These are phyloP conservation scores for Molossus alvarezi DNA, from an alignment of 2,797 vertebrate species.

Conservation along the genomic window DNA sequence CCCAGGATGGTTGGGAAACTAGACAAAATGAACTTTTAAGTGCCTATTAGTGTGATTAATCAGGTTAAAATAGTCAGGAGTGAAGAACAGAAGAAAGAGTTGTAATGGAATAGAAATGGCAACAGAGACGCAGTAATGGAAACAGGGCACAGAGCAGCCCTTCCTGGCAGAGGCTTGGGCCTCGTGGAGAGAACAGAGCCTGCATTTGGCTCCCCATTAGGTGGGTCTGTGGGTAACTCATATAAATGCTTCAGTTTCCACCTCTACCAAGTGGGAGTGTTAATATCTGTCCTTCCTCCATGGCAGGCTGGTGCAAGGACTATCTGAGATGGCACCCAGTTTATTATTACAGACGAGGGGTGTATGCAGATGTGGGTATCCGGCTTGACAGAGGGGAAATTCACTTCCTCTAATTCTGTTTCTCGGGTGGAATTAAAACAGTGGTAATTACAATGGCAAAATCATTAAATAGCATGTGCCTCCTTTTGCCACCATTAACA, in stretches of 20 bases:
- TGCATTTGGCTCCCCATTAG: too few relatives aligned
- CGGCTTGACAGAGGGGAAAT: neutral
- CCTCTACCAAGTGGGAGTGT: neutral
- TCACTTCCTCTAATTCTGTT: neutral
- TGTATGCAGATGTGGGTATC: neutral
- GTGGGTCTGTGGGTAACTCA: neutral
- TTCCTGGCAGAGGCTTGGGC: neutral
- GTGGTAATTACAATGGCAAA: constrained; percentile 18
- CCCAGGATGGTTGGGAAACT: constrained; percentile 54
- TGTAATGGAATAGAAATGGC: constrained; percentile 1
- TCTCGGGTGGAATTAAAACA: constrained; percentile 19
- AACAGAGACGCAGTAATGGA: neutral
- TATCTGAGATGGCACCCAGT: neutral
- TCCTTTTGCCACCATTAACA: neutral
- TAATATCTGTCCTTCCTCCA: neutral
- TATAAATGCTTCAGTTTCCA: neutral
- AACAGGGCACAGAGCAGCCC: neutral
- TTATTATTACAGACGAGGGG: neutral
- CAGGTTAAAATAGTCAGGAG: constrained; percentile 77
- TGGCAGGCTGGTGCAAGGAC: too few relatives aligned
- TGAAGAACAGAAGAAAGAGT: constrained; percentile 62
- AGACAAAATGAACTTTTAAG: constrained; percentile 79
- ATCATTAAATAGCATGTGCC: neutral
- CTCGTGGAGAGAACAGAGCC: too few relatives aligned
- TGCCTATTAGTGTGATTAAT: constrained; percentile 79